Base-by-base conservation (phyloP, 2,888 invertebrate genomes). In the Dasysyrphus tricinctus region DNA sequence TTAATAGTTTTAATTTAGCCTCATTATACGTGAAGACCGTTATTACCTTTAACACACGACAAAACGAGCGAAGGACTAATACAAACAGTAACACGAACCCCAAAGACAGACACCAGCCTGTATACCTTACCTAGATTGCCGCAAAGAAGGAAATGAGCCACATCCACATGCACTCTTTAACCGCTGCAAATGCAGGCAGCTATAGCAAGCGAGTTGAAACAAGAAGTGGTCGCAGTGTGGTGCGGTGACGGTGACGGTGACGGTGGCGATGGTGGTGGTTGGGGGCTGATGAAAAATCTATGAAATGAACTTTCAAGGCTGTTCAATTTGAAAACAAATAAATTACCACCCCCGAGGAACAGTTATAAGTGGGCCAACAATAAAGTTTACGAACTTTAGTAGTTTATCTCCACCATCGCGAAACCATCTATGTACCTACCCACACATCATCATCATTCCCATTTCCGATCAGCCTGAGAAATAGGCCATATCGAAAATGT, bases 301-400 rank as follows among this genome's bases (percentile, higher is more conserved):
- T 80, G 84, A 84, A 84, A 76, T 76, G 76, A 84, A 84, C 84
- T 84, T 84, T 84, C 84, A 84, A 84, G 84, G 84, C 84, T 84
- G 84, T 76, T 84, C 76, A 84, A 84, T 84, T 84, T 84, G 84
- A 84, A 84, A 84, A 80, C 76, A 84, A 84, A 84, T 84, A 84
- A 84, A 84, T 84, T 84, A 84, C 84, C 84, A 80, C 80, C 84
- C 84, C 72, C 84, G 51, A 65, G 80, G 51, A 47, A 80, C 56
- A 76, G 76, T 72, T 84, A 54, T 54, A 84, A 84, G 80, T 84
- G 84, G 84, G 84, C 80, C 84, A 76, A 84, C 84, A 84, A 80
- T 84, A 84, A 84, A 84, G 84, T 84, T 84, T 84, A 73, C 80
- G 76, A 84, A 84, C 84, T 84, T 84, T 76, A 80, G 80, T 69